Percentiles rank a stretch among this genome's conserved stretches.
phyloP scores from a whole-genome alignment of 1,140 invertebrate species.

The Bradysia coprophila region DNA sequence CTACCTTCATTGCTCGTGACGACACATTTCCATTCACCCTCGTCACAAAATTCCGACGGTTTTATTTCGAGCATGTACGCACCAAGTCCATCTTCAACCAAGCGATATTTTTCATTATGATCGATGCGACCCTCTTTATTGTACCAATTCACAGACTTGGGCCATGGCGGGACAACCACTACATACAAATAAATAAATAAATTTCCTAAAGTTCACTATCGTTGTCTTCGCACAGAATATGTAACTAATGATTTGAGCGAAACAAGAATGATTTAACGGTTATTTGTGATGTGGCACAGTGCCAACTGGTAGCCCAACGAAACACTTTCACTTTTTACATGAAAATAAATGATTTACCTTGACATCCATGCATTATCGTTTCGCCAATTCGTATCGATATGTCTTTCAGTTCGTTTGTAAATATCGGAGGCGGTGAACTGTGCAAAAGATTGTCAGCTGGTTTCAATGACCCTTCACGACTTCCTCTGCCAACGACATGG shows the following conservation, averaged over 20 bases:
- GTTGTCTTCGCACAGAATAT: neutral
- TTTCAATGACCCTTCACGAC: slow-evolving; percentile 39
- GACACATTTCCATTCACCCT: slow-evolving; percentile 78
- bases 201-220: neutral
- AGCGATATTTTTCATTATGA: slow-evolving; percentile 39
- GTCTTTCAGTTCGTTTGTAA: slow-evolving; percentile 48
- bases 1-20: slow-evolving; percentile 51
- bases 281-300: too few relatives aligned
- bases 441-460: slow-evolving; percentile 25
- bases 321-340: too few relatives aligned
- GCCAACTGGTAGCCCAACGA: too few relatives aligned
- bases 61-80: slow-evolving; percentile 55
- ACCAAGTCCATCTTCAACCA: slow-evolving; percentile 61
- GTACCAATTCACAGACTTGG: slow-evolving; percentile 60
- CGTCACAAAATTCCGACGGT: slow-evolving; percentile 53
- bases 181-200: slow-evolving; percentile 7
- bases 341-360: too few relatives aligned
- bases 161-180: slow-evolving; percentile 68
- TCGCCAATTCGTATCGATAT: slow-evolving; percentile 59
- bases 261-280: too few relatives aligned
- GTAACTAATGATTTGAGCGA: too few relatives aligned
- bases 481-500: slow-evolving; percentile 48
- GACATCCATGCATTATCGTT: slow-evolving; percentile 44
- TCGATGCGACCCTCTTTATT: slow-evolving; percentile 61
- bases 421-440: slow-evolving; percentile 48